Base-by-base conservation (phyloP, 2,113 vertebrate species). In the Oncorhynchus keta region DNA sequence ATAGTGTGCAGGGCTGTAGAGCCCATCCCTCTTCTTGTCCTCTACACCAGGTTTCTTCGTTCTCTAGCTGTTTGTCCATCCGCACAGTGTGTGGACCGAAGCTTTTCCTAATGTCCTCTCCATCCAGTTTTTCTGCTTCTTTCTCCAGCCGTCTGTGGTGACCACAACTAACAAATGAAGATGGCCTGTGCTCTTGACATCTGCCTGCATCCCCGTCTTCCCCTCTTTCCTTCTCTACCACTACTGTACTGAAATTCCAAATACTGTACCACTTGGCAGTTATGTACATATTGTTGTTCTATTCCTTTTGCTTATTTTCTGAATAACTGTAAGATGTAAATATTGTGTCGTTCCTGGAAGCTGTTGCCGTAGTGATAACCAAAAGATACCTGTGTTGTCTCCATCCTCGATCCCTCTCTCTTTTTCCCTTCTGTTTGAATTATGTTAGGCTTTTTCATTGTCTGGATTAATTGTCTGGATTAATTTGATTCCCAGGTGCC, bases 391-490 rank as follows among this genome's bases (percentile, higher is more conserved):
- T n/a, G n/a, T n/a, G n/a, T n/a, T n/a, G n/a, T n/a, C n/a, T n/a
- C n/a, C n/a, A n/a, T n/a, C n/a, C n/a, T n/a, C n/a, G n/a, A n/a
- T n/a, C n/a, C n/a, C 61, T 64, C 22, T 2, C 61, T 26, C 64
- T 16, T 45, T 64, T 18, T 68, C 70, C 16, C 35, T 76, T 70
- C 49, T 30, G 7, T 73, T 24, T 59, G 70, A 76, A 80, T 76
- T 30, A 55, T 18, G 72, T 75, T 62, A 72, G 48, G 13, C 68
- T 4, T 55, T 48, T 65, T 64, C 20, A 67, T 70, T 80, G 70
- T 71, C 83, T 57, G 68, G n/a, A 78, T 76, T 70, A 48, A 71
- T 83, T 67, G 39, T 45, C 39, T 45, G 39, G n/a, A 80, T 76
- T 70, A 48, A 71, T 83, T 67, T 49, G 26, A 73, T 77, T 75